Evolutionary conservation across 2,797 vertebrate species (phyloP), one percentile per base, ranked within the genome.

Genomic region (Brachyalestes nurse): DNA sequence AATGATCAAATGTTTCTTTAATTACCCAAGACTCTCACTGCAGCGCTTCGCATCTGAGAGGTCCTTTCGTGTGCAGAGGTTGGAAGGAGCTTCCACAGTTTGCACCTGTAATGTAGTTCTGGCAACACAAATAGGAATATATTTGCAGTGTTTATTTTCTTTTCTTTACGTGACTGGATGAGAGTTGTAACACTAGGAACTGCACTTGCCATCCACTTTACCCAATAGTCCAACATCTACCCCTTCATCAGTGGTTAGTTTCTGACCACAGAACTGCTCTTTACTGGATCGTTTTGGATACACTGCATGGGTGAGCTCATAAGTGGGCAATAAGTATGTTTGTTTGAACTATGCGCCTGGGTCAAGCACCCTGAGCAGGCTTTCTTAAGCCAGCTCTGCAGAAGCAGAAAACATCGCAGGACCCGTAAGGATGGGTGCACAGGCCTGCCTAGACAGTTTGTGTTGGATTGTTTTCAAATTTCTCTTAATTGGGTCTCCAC

Each of bases 401-500:
- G 53, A 81, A 81, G 72, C 80, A 47, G 10, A 42, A 70, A 25
- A 38, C 21, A 70, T 25, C 2, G 23, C 67, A 70, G 6, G 67
- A 70, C 67, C 45, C 23, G 8, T 70, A 45, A 70, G n/a, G 42
- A 49, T 49, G 42, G 45, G 45, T 10, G 21, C 51, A 49, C 45
- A 21, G 17, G 66, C 72, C 72, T 10, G 66, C 82, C 67, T 25
- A 70, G 47, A 25, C 45, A 51, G 65, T 67, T 67, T 40, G 42
- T 78, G 80, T 84, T 81, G 80, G 80, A 86, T 84, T 84, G 85
- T 91, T 93, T 95, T 93, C 92, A 88, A 91, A 93, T 92, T 91
- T 90, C 86, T 91, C 93, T 94, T 94, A 94, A 94, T 95, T 93
- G 92, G 90, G 92, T 94, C 91, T 92, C 91, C 87, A 87, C 79